Evolutionary conservation across 1,140 invertebrate species (phyloP), one percentile per base, ranked within the genome.

Genomic region (Nasonia giraulti): DNA sequence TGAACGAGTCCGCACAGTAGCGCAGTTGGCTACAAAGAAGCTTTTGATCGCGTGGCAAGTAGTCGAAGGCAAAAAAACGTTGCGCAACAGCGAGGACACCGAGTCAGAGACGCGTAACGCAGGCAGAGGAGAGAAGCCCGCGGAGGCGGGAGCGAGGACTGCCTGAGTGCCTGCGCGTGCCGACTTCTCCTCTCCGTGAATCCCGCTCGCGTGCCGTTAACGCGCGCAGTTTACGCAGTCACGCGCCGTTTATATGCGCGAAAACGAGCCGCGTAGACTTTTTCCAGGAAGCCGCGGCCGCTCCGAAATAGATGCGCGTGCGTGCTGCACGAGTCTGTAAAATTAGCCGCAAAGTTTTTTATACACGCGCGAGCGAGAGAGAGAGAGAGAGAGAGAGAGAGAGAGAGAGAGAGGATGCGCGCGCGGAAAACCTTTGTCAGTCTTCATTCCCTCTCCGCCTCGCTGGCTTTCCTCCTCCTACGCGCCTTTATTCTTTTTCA

Each of bases 191-290:
- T 8, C 10, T 1, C 7, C 50, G 23, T 27, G 69, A 12, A 71
- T 27, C 68, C 11, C 68, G 31, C 17, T 71, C 77, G 55, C 62
- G 33, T 68, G 33, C 20, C 55, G 62, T 20, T 23, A 79, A 47
- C 75, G 75, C 75, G 31, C 73, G 79, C 87, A 87, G 80, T 91
- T 92, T 91, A 89, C 89, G 88, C 88, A 89, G 89, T 90, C 90
- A 90, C 91, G 90, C 89, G 88, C 86, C 89, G 87, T 87, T 90
- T 88, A 87, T 82, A 87, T 81, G 31, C 44, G 75, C 47, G 5
- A 69, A 8, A 10, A 31, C 73, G 40, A 44, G 73, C n/a, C 50
- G 31, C 40, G 23, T 2, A n/a, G n/a, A 11, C 71, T 75, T 71
- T 80, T 82, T 82, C 73, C 73, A 17, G 10, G 69, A 82, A 82